A percentile compares a stretch with the other conserved stretches of the same genome.
Evolutionary conservation across 2,888 invertebrate genomes (phyloP).

Genomic region (Branchinecta sandiegonensis): DNA sequence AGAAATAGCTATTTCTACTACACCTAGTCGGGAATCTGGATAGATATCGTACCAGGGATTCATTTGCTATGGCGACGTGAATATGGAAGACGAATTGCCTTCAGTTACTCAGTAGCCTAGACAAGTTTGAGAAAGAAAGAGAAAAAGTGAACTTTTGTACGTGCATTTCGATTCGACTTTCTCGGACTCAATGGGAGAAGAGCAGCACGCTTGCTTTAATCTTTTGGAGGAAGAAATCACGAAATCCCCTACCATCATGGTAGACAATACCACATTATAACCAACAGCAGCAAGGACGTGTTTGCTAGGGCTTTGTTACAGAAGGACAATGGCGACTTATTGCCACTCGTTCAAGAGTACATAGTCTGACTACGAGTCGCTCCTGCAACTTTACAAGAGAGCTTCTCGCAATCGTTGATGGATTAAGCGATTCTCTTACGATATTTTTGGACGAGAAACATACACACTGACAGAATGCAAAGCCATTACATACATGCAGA

Average conservation of each 20-base stretch:
- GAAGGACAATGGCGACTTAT: conserved; percentile 8
- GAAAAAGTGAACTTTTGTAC: too few relatives aligned
- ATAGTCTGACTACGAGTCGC: background rate
- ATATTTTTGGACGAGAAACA: conserved; percentile 2
- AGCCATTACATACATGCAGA: conserved; percentile 8
- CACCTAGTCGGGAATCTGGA: too few relatives aligned
- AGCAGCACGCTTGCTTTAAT: conserved; percentile 2
- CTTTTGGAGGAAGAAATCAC: conserved; percentile 3
- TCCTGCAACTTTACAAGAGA: background rate
- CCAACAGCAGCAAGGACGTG: conserved; percentile 12
- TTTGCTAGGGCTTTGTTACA: conserved; percentile 7
- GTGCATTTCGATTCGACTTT: too few relatives aligned
- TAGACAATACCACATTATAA: conserved; percentile 1
- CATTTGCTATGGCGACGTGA: too few relatives aligned
- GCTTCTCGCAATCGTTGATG: conserved; percentile 11
- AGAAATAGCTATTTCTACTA: too few relatives aligned
- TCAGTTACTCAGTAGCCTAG: too few relatives aligned
- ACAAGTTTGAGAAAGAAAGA: too few relatives aligned
- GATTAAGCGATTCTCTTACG: too few relatives aligned
- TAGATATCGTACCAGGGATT: too few relatives aligned
- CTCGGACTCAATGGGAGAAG: too few relatives aligned
- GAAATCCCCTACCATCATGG: conserved; percentile 1
- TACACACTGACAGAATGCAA: conserved; percentile 7
- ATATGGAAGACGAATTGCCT: too few relatives aligned
- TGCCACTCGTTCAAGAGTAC: background rate